These are phyloP conservation scores for Troides helena DNA, from an alignment of 2,888 invertebrate species.

Conservation along the genomic window DNA sequence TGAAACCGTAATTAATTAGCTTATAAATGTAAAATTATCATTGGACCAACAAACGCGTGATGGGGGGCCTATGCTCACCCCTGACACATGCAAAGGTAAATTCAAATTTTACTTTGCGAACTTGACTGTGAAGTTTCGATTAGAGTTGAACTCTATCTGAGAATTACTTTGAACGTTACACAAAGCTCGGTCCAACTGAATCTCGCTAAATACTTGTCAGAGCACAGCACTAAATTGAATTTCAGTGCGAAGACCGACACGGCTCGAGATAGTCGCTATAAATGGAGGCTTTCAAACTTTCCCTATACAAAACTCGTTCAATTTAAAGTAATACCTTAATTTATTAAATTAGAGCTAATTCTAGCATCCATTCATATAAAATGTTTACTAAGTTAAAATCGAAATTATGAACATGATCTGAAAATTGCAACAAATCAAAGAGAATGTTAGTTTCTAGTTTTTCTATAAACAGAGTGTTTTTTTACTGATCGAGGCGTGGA, in stretches of 20 bases:
- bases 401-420: too few relatives aligned
- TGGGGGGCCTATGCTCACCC: neutral
- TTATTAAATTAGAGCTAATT: constrained; percentile 1
- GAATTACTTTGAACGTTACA: constrained; percentile 21
- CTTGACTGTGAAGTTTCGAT: constrained; percentile 20
- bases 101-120: constrained; percentile 2
- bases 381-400: too few relatives aligned
- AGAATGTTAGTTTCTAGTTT: too few relatives aligned
- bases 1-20: too few relatives aligned
- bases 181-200: constrained; percentile 23
- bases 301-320: constrained; percentile 21
- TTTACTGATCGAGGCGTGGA: too few relatives aligned
- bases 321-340: constrained; percentile 12
- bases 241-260: constrained; percentile 25
- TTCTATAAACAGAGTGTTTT: too few relatives aligned
- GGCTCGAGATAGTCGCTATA: constrained; percentile 20
- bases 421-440: too few relatives aligned
- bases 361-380: neutral
- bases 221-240: constrained; percentile 25
- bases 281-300: constrained; percentile 26
- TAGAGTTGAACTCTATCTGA: constrained; percentile 18
- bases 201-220: constrained; percentile 26
- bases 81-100: neutral
- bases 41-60: too few relatives aligned
- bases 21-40: too few relatives aligned